These are phyloP conservation scores for Elysia chlorotica DNA, from an alignment of 1,140 invertebrate genomes.

Conservation along the genomic window DNA sequence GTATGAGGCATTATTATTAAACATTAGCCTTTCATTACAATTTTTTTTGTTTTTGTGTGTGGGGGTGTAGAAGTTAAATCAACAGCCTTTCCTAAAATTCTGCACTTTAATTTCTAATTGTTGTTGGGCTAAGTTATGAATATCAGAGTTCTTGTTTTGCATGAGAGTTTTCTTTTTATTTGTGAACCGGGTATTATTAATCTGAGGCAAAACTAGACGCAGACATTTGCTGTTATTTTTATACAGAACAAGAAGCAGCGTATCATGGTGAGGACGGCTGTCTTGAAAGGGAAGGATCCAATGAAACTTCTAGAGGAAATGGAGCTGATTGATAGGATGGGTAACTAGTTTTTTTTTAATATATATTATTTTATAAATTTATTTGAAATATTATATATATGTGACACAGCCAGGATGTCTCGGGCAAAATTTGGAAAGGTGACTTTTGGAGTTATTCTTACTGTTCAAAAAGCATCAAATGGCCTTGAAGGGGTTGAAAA, in stretches of 20 bases:
- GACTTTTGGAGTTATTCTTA: too few species aligned
- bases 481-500: too few species aligned
- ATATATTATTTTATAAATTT: too few species aligned
- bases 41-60: too few species aligned
- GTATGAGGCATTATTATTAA: neutral
- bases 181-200: too few species aligned
- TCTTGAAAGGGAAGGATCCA: slow-evolving; percentile 98
- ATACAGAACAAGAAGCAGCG: slow-evolving; percentile 89
- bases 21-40: too few species aligned
- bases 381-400: too few species aligned
- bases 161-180: neutral
- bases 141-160: neutral
- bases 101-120: neutral
- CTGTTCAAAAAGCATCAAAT: too few species aligned
- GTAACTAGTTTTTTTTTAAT: slow-evolving; percentile 69
- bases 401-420: too few species aligned
- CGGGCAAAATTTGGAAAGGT: too few species aligned
- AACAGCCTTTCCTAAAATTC: neutral
- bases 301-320: slow-evolving; percentile 91
- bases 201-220: too few species aligned
- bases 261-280: slow-evolving; percentile 91
- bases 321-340: slow-evolving; percentile 98
- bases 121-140: neutral
- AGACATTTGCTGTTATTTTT: too few species aligned
- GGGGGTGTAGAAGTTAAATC: neutral